Conservation (phyloP, 1,140 invertebrate genomes). For the Lycorma delicatula region DNA sequence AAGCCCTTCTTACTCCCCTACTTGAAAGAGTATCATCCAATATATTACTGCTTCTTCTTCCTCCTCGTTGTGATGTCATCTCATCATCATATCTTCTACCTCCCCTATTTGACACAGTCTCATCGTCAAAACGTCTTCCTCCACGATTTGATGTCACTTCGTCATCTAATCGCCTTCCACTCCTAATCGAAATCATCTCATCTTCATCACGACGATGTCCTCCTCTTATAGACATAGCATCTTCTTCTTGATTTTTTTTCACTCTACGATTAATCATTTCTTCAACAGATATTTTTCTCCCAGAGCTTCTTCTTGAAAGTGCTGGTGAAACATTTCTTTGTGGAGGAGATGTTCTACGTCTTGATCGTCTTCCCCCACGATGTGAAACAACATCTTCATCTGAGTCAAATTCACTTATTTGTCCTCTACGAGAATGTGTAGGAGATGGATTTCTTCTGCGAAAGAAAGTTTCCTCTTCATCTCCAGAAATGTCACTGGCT, state of each 20-base stretch:
- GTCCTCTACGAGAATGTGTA: conserved; percentile 31
- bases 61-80: conserved; percentile 9
- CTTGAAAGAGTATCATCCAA: conserved; percentile 18
- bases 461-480: conserved; percentile 7
- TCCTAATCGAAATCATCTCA: conserved; percentile 10
- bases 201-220: conserved; percentile 15
- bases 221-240: conserved; percentile 16
- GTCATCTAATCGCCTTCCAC: conserved; percentile 10
- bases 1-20: conserved; percentile 14
- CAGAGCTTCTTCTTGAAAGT: conserved; percentile 10
- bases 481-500: conserved; percentile 8
- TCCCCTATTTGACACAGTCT: conserved; percentile 9
- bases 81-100: conserved; percentile 18
- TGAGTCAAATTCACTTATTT: conserved; percentile 32
- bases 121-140: conserved; percentile 10
- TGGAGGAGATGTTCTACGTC: conserved; percentile 12
- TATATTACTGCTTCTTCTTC: not conserved
- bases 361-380: conserved; percentile 1
- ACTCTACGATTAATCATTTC: conserved; percentile 12
- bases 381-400: conserved; percentile 29
- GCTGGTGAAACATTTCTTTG: conserved; percentile 14
- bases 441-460: conserved; percentile 6
- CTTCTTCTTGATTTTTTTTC: conserved; percentile 16
- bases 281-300: conserved; percentile 11
- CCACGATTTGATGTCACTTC: conserved; percentile 8